A percentile compares a stretch with the other conserved stretches of the same genome.
These are phyloP conservation scores for Gymnoscopelus braueri DNA, from an alignment of 2,797 vertebrate genomes.

Conservation along the genomic window DNA sequence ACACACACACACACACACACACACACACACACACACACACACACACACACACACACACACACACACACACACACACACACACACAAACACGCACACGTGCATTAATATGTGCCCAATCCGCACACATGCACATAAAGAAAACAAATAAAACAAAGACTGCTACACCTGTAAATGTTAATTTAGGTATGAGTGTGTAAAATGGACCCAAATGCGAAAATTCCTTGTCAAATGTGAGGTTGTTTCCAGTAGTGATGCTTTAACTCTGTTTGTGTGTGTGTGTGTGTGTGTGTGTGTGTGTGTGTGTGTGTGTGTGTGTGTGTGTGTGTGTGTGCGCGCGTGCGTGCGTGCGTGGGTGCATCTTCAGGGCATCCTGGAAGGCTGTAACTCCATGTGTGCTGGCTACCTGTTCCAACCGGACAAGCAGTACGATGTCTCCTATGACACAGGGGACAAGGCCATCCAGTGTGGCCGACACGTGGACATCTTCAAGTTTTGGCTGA, in stretches of 20 bases:
- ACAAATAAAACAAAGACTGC: not conserved
- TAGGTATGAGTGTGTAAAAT: too few relatives aligned
- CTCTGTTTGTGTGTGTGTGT: not conserved
- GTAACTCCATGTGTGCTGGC: conserved; percentile 98
- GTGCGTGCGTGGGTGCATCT: conserved; percentile 10
- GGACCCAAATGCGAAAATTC: too few relatives aligned
- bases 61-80: conserved; percentile 4
- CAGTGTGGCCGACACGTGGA: conserved; percentile 98
- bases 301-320: not conserved
- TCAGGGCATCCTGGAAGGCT: conserved; percentile 93
- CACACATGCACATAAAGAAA: not conserved
- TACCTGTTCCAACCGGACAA: conserved; percentile 99
- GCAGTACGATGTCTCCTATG: conserved; percentile 96
- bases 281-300: conserved; percentile 17
- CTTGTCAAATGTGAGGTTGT: too few relatives aligned
- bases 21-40: conserved; percentile 8
- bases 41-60: conserved; percentile 3
- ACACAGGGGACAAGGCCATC: conserved; percentile 98
- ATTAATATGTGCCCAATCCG: too few relatives aligned
- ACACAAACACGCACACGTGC: conserved; percentile 3
- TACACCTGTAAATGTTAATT: too few relatives aligned
- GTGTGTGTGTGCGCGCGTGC: conserved; percentile 4
- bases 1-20: conserved; percentile 4
- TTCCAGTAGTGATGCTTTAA: too few relatives aligned
- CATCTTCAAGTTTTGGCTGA: conserved; percentile 99